Evolutionary conservation across 1,140 invertebrate species (phyloP).

Genomic region (Propsilocerus akamusi): DNA sequence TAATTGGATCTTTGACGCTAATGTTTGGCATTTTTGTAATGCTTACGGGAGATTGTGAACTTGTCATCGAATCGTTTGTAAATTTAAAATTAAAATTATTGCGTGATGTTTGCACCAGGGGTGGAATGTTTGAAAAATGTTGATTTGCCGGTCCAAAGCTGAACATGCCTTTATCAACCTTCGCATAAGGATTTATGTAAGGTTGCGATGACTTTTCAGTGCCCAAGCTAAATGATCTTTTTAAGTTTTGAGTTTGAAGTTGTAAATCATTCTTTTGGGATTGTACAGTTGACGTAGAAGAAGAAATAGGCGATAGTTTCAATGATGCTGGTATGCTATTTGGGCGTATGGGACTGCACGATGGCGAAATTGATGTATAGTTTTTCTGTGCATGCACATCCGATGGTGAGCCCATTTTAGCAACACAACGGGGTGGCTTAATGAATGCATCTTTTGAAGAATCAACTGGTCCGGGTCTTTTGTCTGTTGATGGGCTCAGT

Average conservation of each 20-base stretch:
- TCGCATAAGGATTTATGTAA: background rate
- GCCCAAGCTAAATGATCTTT: background rate
- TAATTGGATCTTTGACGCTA: background rate
- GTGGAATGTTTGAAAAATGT: background rate
- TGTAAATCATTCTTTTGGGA: background rate
- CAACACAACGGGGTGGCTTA: background rate
- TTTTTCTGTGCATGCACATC: background rate
- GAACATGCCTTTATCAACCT: background rate
- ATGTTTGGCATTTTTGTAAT: slow-evolving; percentile 1
- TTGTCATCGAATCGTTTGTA: background rate
- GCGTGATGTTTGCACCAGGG: background rate
- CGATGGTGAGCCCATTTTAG: background rate
- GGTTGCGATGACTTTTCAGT: background rate
- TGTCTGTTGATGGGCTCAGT: no score
- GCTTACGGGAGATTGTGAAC: background rate
- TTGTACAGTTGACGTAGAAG: background rate
- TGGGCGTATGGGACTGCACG: background rate
- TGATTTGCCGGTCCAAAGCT: background rate
- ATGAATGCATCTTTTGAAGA: background rate
- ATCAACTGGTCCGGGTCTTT: no score
- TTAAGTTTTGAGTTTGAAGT: background rate
- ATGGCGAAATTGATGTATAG: background rate
- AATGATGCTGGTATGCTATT: background rate
- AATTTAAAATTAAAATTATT: background rate
- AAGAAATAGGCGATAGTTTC: background rate